A percentile compares a stretch with the other conserved stretches of the same genome.
Evolutionary conservation across 1,140 invertebrate species (phyloP).

Genomic region (Cyclargus thomasi): DNA sequence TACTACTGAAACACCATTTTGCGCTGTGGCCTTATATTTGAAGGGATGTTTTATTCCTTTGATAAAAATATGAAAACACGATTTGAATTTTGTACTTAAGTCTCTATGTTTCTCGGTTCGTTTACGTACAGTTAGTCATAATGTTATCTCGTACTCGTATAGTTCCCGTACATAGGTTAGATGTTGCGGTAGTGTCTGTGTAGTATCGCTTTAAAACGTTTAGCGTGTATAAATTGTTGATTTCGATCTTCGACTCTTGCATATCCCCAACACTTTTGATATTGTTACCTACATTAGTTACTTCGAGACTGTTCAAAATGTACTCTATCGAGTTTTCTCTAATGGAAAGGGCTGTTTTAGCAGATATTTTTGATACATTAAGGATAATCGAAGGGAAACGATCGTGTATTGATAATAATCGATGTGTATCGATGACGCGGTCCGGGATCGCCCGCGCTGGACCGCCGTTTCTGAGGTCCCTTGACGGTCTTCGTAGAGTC

Average conservation of each 20-base stretch:
- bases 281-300: slow-evolving; percentile 74
- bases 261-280: slow-evolving; percentile 70
- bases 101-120: slow-evolving; percentile 48
- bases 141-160: slow-evolving; percentile 43
- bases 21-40: slow-evolving; percentile 73
- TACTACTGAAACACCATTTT: slow-evolving; percentile 73
- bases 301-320: slow-evolving; percentile 73
- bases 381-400: slow-evolving; percentile 70
- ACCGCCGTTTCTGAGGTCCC: slow-evolving; percentile 25
- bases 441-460: slow-evolving; percentile 24
- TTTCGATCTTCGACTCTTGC: slow-evolving; percentile 68
- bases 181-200: slow-evolving; percentile 57
- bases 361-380: slow-evolving; percentile 75
- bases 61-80: slow-evolving; percentile 47
- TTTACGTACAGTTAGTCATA: slow-evolving; percentile 57
- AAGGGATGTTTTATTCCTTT: slow-evolving; percentile 68
- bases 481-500: slow-evolving; percentile 29
- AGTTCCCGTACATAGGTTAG: slow-evolving; percentile 56
- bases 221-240: slow-evolving; percentile 59
- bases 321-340: slow-evolving; percentile 71
- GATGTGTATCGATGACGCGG: slow-evolving; percentile 28
- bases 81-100: slow-evolving; percentile 58
- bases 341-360: slow-evolving; percentile 73
- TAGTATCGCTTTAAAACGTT: slow-evolving; percentile 65
- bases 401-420: slow-evolving; percentile 52